Evolutionary conservation across 2,797 vertebrate species (phyloP), one percentile per base, ranked within the genome.

Genomic region (Sylvia borin): DNA sequence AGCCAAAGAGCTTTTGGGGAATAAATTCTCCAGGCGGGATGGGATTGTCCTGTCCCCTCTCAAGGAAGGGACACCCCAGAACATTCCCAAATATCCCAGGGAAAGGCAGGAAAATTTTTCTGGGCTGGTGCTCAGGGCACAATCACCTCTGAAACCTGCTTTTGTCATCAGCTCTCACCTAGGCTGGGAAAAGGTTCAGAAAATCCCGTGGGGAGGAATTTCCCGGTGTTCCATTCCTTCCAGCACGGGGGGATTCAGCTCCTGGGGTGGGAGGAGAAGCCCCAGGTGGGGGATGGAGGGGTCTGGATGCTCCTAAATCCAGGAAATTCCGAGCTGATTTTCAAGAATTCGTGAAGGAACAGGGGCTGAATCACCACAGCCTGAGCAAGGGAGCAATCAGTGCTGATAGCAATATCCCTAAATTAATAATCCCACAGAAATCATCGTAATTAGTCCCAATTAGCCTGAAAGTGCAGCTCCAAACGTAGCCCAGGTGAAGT

Each of bases 21-120:
- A 9, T 31, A 8, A 14, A 7, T 21, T 51, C 26, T 42, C 40
- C 24, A 32, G 36, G 25, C 25, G 1, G 14, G 53, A 3, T 10
- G 6, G 29, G 14, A 5, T 13, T 8, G 19, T 26, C 31, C 16
- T 17, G 13, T 19, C 60, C 43, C 42, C 29, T 3, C 5, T 9
- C 11, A 14, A 32, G 54, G 32, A 21, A 27, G 9, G 9, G 48
- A 50, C 26, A 19, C 3, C n/a, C 36, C 64, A 27, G 34, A 1
- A 22, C 0, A 0, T 6, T 20, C 10, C 74, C 40, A 45, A 40
- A 19, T 26, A 16, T n/a, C 32, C 40, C 57, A 2, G 17, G 45
- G 42, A 21, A 54, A 25, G 50, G 24, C 50, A 45, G 75, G 61
- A 47, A 77, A 64, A 42, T 4, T 24, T 61, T 4, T 7, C 5